Percentiles rank a stretch among this genome's conserved stretches.
These are phyloP conservation scores for Nannoperca obscura DNA, from an alignment of 2,797 vertebrate species.

Conservation along the genomic window DNA sequence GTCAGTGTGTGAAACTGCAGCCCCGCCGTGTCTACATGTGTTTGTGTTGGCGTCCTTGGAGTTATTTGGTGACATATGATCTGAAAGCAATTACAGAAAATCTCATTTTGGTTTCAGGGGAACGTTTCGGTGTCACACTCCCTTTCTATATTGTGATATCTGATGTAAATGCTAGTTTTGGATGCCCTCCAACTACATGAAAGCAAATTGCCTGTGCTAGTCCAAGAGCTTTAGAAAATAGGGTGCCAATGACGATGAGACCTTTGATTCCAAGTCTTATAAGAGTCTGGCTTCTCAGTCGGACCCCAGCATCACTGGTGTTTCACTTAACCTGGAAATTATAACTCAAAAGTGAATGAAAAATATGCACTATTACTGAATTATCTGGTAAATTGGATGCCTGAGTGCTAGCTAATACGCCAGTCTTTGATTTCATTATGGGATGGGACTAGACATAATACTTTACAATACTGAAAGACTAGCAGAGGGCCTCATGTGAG, in stretches of 20 bases:
- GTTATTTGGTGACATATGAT: constrained; percentile 19
- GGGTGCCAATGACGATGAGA: background rate
- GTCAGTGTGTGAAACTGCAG: constrained; percentile 76
- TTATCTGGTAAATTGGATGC: background rate
- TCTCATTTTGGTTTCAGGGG: constrained; percentile 11
- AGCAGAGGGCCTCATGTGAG: background rate
- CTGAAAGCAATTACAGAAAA: constrained; percentile 23
- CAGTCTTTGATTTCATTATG: too few relatives aligned
- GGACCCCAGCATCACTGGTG: background rate
- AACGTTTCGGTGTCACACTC: background rate
- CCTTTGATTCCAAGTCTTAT: background rate
- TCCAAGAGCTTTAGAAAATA: background rate
- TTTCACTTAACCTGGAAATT: background rate
- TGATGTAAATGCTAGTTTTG: constrained; percentile 15
- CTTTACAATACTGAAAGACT: too few relatives aligned
- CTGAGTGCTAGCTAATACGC: background rate
- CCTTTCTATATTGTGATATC: background rate
- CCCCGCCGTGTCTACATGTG: background rate
- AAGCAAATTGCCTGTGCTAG: background rate
- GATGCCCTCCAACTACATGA: constrained; percentile 1
- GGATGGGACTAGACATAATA: background rate
- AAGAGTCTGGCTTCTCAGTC: background rate
- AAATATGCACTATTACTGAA: background rate
- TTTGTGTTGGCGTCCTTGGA: constrained; percentile 6
- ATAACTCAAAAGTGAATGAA: background rate